Base-by-base conservation (phyloP, 2,888 invertebrate genomes). In the Harmothoe impar region DNA sequence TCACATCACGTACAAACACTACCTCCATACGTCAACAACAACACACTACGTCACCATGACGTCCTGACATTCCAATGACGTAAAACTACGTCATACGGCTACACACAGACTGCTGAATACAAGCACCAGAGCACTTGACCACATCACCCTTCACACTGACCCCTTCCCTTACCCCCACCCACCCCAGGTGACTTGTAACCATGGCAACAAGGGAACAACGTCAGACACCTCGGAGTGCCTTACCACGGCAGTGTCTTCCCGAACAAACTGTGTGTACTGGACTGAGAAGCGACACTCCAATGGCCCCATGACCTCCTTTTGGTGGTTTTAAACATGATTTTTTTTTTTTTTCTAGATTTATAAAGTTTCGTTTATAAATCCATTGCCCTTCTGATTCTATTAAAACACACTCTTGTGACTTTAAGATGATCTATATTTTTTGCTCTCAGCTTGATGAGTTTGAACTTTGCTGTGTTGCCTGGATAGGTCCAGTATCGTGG, bases 281-380 rank as follows among this genome's bases (percentile, higher is more conserved):
- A 43, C 81, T 17, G 81, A 81, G 81, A 81, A 31, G 81, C 31
- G 25, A 81, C 15, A 81, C 17, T 15, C 81, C 81, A 81, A 81
- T 81, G 81, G 81, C 81, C n/a, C 81, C 81, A 81, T 43, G 81
- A 81, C 81, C 81, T 81, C 81, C 81, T 35, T 81, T 81, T 81
- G 5, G 3, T 7, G 31, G 77, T 23, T 17, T 7, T 77, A 43
- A 10, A 43, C 10, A 43, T 43, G 43, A 43, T 43, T 7, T 10
- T 43, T 43, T 43, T 43, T 10, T 43, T 43, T 7, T 43, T 43
- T 43, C 43, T 43, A 43, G n/a, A n/a, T n/a, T n/a, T n/a, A n/a
- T n/a, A n/a, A n/a, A n/a, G n/a, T n/a, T n/a, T n/a, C n/a, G n/a
- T 10, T 43, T 7, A 43, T 43, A 43, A 10, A 43, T 43, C 43